Evolutionary conservation across 2,113 vertebrate genomes (phyloP), one percentile per base, ranked within the genome.

Genomic region (Semnornis frantzii): DNA sequence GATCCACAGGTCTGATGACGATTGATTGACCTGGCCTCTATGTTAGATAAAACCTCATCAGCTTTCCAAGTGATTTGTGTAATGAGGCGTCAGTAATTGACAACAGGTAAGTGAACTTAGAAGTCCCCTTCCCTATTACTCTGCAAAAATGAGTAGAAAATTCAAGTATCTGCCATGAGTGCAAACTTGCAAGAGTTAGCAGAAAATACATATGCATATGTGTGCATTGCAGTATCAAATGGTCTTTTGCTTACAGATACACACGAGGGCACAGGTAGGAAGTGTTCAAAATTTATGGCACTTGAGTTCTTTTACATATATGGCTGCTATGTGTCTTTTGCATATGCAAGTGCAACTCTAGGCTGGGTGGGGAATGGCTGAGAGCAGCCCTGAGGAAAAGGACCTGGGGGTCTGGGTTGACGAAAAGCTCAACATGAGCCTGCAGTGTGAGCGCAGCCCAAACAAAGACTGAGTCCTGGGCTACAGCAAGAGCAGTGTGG

Each of bases 11-110:
- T 98, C 97, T 98, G 98, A 98, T 98, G 98, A 98, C 97, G 87
- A 99, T 99, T 98, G 98, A 99, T 98, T 98, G 97, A 98, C 98
- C 97, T 98, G 98, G 98, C 98, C 98, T 98, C 95, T 97, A 96
- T 98, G 98, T 98, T 98, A 98, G 98, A 98, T 98, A 98, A 98
- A 98, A 99, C 97, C 98, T 99, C 98, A 99, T 99, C 98, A 98
- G 98, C 97, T 96, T 98, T 98, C 98, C 73, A 95, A 98, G 98
- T 97, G 98, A 98, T 98, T 98, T 98, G 98, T 98, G 98, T 99
- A 99, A 99, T 99, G 98, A 99, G 98, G 98, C 98, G 31, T 98
- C 97, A 97, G 99, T 99, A 97, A 99, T 98, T 98, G 98, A 98
- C 97, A 98, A 97, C 95, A 97, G 96, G 97, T 97, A 98, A 97